Conservation (phyloP, 1,140 invertebrate genomes). For the Theocolax elegans region DNA sequence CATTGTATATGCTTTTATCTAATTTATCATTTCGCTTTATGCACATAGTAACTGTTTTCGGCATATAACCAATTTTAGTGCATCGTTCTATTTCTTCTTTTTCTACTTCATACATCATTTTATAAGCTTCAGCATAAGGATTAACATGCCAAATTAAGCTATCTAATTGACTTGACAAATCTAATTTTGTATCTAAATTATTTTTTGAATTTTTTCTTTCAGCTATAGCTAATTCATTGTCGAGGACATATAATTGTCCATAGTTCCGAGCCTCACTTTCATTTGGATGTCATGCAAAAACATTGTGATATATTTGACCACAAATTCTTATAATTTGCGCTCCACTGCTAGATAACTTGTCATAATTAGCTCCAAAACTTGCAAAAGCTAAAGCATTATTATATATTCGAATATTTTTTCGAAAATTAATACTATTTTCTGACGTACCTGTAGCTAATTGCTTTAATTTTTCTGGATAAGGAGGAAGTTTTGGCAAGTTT, state of each 20-base stretch:
- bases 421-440: not conserved
- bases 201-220: too few relatives aligned
- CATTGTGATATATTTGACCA: not conserved
- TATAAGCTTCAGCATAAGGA: not conserved
- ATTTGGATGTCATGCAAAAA: not conserved
- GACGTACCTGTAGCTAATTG: not conserved
- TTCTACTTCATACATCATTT: conserved; percentile 6
- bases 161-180: too few relatives aligned
- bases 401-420: not conserved
- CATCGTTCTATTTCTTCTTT: not conserved
- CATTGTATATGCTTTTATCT: conserved; percentile 19
- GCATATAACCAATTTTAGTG: not conserved
- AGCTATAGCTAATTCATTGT: too few relatives aligned
- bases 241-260: too few relatives aligned
- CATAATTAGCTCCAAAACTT: not conserved
- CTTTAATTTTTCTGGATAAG: not conserved
- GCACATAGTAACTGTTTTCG: not conserved
- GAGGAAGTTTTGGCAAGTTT: too few relatives aligned
- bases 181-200: too few relatives aligned
- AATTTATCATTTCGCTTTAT: not conserved
- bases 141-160: too few relatives aligned
- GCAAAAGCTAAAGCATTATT: conserved; percentile 19
- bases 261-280: too few relatives aligned
- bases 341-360: not conserved
- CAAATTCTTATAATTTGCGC: not conserved